These are phyloP conservation scores for Rambutsinella grinnellia DNA, from an alignment of 2,888 invertebrate genomes.

Conservation along the genomic window DNA sequence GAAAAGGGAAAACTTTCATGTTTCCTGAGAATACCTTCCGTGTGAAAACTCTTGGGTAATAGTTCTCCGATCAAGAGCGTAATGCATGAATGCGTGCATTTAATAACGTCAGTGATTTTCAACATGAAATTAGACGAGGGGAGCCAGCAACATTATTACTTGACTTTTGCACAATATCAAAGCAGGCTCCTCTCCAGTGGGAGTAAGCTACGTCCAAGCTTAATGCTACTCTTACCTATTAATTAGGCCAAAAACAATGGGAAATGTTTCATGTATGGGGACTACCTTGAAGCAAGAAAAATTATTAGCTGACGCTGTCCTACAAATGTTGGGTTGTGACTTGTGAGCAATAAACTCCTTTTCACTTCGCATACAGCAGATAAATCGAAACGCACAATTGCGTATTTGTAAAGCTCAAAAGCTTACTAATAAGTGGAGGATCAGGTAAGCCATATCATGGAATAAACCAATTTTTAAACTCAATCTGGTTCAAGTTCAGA, in stretches of 20 bases:
- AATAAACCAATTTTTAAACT: too few species aligned
- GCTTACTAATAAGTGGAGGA: too few species aligned
- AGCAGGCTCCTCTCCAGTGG: too few species aligned
- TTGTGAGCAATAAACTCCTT: not conserved
- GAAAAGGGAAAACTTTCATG: constrained; percentile 20
- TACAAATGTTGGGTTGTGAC: too few species aligned
- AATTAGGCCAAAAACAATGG: constrained; percentile 35
- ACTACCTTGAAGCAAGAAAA: not conserved
- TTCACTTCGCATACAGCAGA: not conserved
- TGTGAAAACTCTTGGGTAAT: not conserved
- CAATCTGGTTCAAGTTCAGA: too few species aligned
- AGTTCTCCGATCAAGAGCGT: not conserved
- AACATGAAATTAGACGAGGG: not conserved
- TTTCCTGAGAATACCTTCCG: constrained; percentile 26
- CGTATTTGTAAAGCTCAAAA: too few species aligned
- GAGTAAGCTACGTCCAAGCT: not conserved
- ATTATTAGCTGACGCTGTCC: not conserved
- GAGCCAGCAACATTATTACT: not conserved
- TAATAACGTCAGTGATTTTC: not conserved
- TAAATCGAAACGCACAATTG: not conserved
- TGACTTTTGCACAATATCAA: not conserved
- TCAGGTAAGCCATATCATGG: too few species aligned
- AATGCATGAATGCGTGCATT: not conserved
- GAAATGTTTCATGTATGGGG: not conserved
- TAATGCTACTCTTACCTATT: constrained; percentile 26